These are phyloP conservation scores for Pipa parva DNA, from an alignment of 2,113 vertebrate species.

Conservation along the genomic window DNA sequence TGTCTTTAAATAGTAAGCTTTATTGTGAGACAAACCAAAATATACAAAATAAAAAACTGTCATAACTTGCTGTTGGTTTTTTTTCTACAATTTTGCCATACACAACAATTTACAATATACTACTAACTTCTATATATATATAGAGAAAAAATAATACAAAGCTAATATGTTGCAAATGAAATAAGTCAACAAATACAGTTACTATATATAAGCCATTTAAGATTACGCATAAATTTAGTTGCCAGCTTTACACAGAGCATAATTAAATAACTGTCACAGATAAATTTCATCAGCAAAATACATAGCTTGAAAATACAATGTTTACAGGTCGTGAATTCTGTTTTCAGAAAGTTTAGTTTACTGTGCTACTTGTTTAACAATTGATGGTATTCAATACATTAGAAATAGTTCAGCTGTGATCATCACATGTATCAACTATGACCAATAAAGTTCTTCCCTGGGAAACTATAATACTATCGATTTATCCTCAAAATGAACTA, in stretches of 20 bases:
- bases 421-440: too few relatives aligned
- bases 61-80: neutral
- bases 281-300: neutral
- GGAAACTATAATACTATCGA: too few relatives aligned
- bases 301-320: neutral
- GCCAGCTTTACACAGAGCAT: neutral
- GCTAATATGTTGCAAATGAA: neutral
- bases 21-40: slow-evolving; percentile 22
- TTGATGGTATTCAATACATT: too few relatives aligned
- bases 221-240: too few relatives aligned
- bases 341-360: too few relatives aligned
- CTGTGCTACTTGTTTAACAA: too few relatives aligned
- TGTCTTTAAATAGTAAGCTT: slow-evolving; percentile 33
- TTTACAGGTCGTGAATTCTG: neutral
- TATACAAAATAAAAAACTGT: slow-evolving; percentile 25
- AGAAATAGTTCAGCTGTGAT: too few relatives aligned
- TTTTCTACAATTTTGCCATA: neutral
- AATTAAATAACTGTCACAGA: neutral
- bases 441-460: too few relatives aligned
- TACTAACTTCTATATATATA: too few relatives aligned
- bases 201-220: neutral
- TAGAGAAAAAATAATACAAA: neutral
- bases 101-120: slow-evolving; percentile 3
- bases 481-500: neutral
- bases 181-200: neutral